These are phyloP conservation scores for Galleria mellonella DNA, from an alignment of 1,140 invertebrate species.

Conservation along the genomic window DNA sequence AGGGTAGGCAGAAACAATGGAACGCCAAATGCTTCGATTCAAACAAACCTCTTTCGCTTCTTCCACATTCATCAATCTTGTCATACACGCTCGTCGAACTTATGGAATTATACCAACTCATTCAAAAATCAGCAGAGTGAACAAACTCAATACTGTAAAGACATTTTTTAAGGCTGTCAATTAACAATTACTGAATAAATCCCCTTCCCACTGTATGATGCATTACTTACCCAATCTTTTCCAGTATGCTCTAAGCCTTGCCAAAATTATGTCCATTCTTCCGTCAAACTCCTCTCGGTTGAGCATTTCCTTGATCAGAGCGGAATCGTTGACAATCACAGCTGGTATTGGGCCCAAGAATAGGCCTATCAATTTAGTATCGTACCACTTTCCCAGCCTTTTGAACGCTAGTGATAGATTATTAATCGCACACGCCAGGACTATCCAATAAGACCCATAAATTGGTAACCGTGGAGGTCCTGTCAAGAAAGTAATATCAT, in stretches of 20 bases:
- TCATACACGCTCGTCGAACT: too few species aligned
- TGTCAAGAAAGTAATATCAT: constrained; percentile 6
- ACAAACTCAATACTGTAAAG: too few species aligned
- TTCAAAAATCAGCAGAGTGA: too few species aligned
- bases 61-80: too few species aligned
- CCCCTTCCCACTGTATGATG: too few species aligned
- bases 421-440: constrained; percentile 33
- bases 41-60: too few species aligned
- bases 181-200: not conserved
- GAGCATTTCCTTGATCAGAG: constrained; percentile 51
- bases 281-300: constrained; percentile 58
- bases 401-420: constrained; percentile 33
- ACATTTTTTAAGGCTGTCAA: too few species aligned
- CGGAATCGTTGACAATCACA: constrained; percentile 48
- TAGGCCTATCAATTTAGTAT: constrained; percentile 51
- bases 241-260: constrained; percentile 48
- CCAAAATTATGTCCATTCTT: constrained; percentile 46
- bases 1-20: too few species aligned
- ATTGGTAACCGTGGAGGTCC: constrained; percentile 53
- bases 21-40: too few species aligned
- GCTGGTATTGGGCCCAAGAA: constrained; percentile 46
- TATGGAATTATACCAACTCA: too few species aligned
- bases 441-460: constrained; percentile 50
- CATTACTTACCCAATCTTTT: constrained; percentile 60
- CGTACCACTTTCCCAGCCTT: constrained; percentile 38